Evolutionary conservation across 1,140 invertebrate genomes (phyloP), one percentile per base, ranked within the genome.

Genomic region (Aricia agestis): DNA sequence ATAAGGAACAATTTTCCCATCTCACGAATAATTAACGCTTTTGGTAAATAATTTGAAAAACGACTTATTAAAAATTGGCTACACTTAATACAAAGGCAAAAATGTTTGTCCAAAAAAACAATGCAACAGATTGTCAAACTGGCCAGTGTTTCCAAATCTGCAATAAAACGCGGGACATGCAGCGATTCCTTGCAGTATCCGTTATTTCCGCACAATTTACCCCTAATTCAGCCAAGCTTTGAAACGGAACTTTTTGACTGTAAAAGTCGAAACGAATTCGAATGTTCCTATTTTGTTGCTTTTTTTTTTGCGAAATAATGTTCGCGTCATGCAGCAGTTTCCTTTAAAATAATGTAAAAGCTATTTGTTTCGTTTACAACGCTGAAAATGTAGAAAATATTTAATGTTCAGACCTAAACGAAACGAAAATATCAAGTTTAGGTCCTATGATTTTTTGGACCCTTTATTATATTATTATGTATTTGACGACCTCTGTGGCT

Each of bases 121-220:
- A 52, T 10, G 45, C 45, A 52, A 52, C 9, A 52, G 45, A 52
- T 52, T 15, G 45, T 52, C 41, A 11, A 42, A 42, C 41, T 52
- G 45, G 6, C 45, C 45, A 52, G 11, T 52, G 41, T 42, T 42
- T 52, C 45, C 0, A 52, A 52, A 52, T 52, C 45, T 52, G 45
- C 45, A 52, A 52, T 52, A 52, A 52, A 52, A 52, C 10, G 4
- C 9, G 45, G 45, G 45, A 52, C 45, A 10, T 52, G 45, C 45
- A 52, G 45, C 11, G 45, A 52, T 52, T 52, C 45, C 45, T 52
- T 52, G 45, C 45, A 52, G 13, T 36, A 36, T 36, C 2, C 36
- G 36, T 52, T 52, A 52, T 52, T 52, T 52, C 45, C 45, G 45
- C 45, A 52, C 45, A 52, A 52, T 52, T 52, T 52, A 52, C 45